Evolutionary conservation across 2,888 invertebrate genomes (phyloP).

Genomic region (Lottia scabra): DNA sequence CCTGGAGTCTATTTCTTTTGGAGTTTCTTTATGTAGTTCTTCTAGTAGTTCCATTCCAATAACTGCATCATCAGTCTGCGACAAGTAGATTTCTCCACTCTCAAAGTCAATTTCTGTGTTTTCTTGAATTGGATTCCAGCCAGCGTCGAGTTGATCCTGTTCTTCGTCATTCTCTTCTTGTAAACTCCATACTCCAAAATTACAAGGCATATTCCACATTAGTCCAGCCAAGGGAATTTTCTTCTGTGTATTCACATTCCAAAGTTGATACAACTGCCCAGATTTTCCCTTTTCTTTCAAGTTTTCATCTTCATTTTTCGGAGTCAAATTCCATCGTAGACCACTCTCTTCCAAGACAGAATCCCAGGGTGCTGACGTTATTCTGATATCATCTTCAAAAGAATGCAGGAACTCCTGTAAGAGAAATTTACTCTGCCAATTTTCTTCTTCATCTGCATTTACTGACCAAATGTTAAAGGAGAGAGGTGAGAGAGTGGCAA

Average conservation of each 20-base stretch:
- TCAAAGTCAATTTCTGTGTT: background rate
- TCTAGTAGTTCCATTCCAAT: slow-evolving; percentile 16
- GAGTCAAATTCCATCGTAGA: background rate
- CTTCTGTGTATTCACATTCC: slow-evolving; percentile 49
- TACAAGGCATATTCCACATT: background rate
- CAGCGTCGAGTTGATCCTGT: background rate
- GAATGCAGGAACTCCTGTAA: slow-evolving; percentile 25
- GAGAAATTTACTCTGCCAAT: slow-evolving; percentile 38
- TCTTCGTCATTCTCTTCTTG: background rate
- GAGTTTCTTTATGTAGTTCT: slow-evolving; percentile 8
- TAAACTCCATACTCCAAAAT: background rate
- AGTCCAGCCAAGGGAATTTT: slow-evolving; percentile 13
- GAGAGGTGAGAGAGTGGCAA: background rate
- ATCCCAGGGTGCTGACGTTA: slow-evolving; percentile 8
- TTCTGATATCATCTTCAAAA: slow-evolving; percentile 6
- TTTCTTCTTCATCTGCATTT: slow-evolving; percentile 14
- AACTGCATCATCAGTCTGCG: slow-evolving; percentile 13
- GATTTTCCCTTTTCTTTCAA: slow-evolving; percentile 26
- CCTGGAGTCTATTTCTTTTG: background rate
- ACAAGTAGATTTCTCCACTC: background rate
- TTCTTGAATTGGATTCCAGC: background rate
- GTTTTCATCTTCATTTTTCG: slow-evolving; percentile 7
- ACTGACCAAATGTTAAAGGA: slow-evolving; percentile 14
- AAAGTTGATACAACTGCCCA: slow-evolving; percentile 36
- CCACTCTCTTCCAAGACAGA: slow-evolving; percentile 7